phyloP scores from a whole-genome alignment of 1,140 invertebrate species.

The Hypothenemus hampei region DNA sequence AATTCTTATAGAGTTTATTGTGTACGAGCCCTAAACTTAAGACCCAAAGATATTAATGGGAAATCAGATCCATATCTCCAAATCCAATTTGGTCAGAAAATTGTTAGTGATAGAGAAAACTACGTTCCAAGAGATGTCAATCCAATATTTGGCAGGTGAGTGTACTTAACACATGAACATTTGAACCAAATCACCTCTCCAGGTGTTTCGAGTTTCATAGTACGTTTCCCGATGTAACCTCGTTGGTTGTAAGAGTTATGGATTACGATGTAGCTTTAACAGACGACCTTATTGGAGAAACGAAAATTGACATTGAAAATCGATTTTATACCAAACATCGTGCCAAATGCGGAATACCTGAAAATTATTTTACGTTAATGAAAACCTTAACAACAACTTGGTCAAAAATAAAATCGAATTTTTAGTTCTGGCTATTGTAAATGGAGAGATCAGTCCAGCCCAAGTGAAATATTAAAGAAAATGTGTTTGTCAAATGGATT shows the following conservation, averaged over 20 bases:
- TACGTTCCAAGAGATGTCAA: conserved; percentile 76
- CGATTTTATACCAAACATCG: conserved; percentile 75
- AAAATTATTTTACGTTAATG: conserved; percentile 61
- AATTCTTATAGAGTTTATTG: conserved; percentile 62
- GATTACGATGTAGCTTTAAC: conserved; percentile 65
- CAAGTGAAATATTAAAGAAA: conserved; percentile 65
- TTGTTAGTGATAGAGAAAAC: conserved; percentile 65
- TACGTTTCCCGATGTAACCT: conserved; percentile 67
- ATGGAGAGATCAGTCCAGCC: conserved; percentile 74
- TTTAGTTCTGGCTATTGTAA: conserved; percentile 61
- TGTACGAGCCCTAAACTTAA: conserved; percentile 62
- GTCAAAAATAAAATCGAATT: no score
- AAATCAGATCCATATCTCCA: conserved; percentile 77
- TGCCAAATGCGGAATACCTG: conserved; percentile 69
- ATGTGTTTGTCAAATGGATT: conserved; percentile 65
- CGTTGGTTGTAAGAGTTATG: conserved; percentile 67
- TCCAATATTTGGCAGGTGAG: conserved; percentile 77
- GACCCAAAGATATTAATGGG: conserved; percentile 66
- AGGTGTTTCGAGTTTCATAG: conserved; percentile 74
- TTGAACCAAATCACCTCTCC: conserved; percentile 3
- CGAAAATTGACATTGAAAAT: conserved; percentile 82
- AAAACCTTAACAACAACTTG: no score
- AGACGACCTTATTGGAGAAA: conserved; percentile 82
- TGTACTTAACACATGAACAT: neutral
- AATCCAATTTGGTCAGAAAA: conserved; percentile 62